Base-by-base conservation (phyloP, 1,140 invertebrate genomes). In the Trachymyrmex cornetzi region DNA sequence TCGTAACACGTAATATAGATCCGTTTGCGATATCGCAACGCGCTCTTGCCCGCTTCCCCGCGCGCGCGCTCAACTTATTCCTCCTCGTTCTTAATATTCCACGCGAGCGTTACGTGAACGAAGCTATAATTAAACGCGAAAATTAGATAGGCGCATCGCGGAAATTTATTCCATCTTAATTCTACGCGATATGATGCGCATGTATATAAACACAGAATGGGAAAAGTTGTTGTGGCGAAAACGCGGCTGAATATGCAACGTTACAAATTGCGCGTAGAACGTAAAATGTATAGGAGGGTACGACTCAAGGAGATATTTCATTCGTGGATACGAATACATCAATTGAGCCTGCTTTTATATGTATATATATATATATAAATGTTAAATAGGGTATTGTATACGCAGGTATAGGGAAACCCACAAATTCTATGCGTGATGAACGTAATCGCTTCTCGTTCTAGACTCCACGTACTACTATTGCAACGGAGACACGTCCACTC, bases 401-500 rank as follows among this genome's bases (percentile, higher is more conserved):
- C 77, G 34, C 19, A 48, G 77, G 38, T 61, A 81, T 6, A 57
- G 48, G 22, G 44, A 67, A 34, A 44, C 22, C 7, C 9, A 22
- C 24, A 34, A 27, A 48, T 48, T 82, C 27, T 11, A 55, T 2
- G 6, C 48, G 48, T n/a, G 63, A 81, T 69, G n/a, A 75, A 80
- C 59, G 66, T 69, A 30, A 53, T 75, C 53, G 19, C 3, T 24
- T 88, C 53, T 44, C 75, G 74, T 77, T 87, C 2, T 92, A 97
- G 97, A 97, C 94, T 96, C 96, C 30, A 96, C 96, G 61, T 97
- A 97, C 92, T 97, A 97, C 92, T 97, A 97, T 89, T 96, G 96
- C 77, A 96, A 96, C 94, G 96, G 96, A 94, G 96, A 96, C 88
- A 94, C 94, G 92, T 95, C 88, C 94, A 96, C 94, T 94, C 95